Conservation (phyloP, 2,888 invertebrate genomes). For the Netelia inedita region DNA sequence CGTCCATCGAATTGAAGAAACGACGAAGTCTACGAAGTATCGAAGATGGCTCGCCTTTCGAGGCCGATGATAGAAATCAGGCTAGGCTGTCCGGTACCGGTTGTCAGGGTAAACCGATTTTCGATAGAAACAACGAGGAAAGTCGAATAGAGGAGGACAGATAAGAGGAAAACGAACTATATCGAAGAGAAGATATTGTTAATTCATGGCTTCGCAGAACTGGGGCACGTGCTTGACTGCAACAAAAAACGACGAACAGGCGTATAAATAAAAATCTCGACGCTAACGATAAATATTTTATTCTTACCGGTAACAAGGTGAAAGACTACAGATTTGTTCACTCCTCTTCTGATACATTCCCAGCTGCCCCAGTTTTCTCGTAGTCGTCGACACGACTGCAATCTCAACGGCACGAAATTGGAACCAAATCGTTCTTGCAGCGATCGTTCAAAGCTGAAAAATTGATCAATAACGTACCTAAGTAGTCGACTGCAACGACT, state of each 20-base stretch:
- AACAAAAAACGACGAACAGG: no score
- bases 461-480: background rate
- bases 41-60: background rate
- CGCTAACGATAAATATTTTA: no score
- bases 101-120: background rate
- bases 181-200: background rate
- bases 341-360: no score
- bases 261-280: no score
- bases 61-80: background rate
- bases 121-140: background rate
- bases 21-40: conserved; percentile 21
- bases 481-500: background rate
- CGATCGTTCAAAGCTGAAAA: background rate
- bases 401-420: no score
- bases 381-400: no score
- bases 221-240: no score
- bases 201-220: no score
- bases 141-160: background rate
- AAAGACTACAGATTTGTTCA: no score
- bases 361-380: no score
- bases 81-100: background rate
- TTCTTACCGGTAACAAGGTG: no score
- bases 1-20: conserved; percentile 31
- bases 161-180: background rate
- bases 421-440: no score